Evolutionary conservation across 2,797 vertebrate genomes (phyloP).

Genomic region (Lithobates sylvaticus): DNA sequence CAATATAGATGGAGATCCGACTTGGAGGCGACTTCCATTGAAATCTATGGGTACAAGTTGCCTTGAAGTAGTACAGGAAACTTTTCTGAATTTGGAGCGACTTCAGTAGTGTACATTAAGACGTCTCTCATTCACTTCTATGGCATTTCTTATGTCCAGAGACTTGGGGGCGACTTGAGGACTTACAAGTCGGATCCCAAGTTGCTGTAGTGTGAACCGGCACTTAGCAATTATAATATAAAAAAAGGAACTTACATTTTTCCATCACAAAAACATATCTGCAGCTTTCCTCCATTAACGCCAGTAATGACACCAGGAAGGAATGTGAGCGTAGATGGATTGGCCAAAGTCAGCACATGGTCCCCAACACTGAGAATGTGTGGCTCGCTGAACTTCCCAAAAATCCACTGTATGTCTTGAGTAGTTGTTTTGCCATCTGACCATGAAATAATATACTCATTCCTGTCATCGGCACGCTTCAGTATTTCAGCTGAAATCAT

Average conservation of each 20-base stretch:
- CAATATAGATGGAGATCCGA: too few species aligned
- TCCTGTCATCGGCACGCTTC: conserved; percentile 45
- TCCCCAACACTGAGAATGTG: conserved; percentile 42
- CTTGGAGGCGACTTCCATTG: too few species aligned
- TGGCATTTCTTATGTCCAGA: too few species aligned
- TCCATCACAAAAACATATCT: conserved; percentile 55
- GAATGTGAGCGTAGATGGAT: conserved; percentile 53
- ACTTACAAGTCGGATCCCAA: too few species aligned
- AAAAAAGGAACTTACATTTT: conserved; percentile 40
- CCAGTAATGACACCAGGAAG: conserved; percentile 55
- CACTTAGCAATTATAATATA: not conserved
- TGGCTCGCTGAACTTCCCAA: conserved; percentile 56
- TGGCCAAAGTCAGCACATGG: conserved; percentile 44
- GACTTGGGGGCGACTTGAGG: too few species aligned
- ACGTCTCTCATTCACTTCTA: too few species aligned
- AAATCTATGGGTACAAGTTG: too few species aligned
- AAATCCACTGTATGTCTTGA: conserved; percentile 61
- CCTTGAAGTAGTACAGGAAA: too few species aligned
- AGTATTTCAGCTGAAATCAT: conserved; percentile 59
- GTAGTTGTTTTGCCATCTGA: conserved; percentile 52
- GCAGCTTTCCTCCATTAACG: conserved; percentile 29
- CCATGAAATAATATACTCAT: conserved; percentile 56
- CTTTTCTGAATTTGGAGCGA: too few species aligned
- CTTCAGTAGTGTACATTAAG: too few species aligned
- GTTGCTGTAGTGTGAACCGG: too few species aligned